Evolutionary conservation across 2,797 vertebrate species (phyloP), one percentile per base, ranked within the genome.

Genomic region (Calcarius lapponicus): DNA sequence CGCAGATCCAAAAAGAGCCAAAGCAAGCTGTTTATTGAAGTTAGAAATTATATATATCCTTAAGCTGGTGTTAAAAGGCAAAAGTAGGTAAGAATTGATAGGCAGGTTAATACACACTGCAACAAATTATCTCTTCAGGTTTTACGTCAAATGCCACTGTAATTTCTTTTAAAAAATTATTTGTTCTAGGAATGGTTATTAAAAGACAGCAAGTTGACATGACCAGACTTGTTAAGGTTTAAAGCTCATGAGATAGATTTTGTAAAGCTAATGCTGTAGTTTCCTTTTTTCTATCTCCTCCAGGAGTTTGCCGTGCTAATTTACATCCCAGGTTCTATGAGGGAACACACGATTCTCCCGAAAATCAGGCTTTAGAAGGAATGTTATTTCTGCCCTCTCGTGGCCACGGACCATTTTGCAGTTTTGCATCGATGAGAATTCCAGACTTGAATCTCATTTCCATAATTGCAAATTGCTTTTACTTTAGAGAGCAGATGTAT

Each of bases 321-420:
- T 80, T 36, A 15, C 48, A 47, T 54, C 31, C 4, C 24, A 4
- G 31, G 17, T 36, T 70, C 25, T 36, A 1, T 5, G 3, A 21
- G 4, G 24, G 18, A 51, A 29, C 6, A 3, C 19, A 2, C 0
- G 9, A 9, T 10, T 66, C 43, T 50, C 17, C 14, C 14, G 11
- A 4, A 19, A 66, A 60, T 11, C 31, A 7, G 31, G 18, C 28
- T 83, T 69, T 11, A 11, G 38, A 38, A 25, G 42, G 40, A 57
- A 5, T 18, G 65, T 45, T 50, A 64, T 86, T 91, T 95, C 84
- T 97, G 97, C 97, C 97, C 97, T 97, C 97, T 90, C 9, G 97
- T 97, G 98, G 97, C 79, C 83, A 91, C 56, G 43, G 71, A 26
- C 31, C 43, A 58, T 71, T 91, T 91, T 95, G 88, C 95, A 96